A percentile compares a stretch with the other conserved stretches of the same genome.
These are phyloP conservation scores for Argyrosomus japonicus DNA, from an alignment of 2,113 vertebrate genomes.

Conservation along the genomic window DNA sequence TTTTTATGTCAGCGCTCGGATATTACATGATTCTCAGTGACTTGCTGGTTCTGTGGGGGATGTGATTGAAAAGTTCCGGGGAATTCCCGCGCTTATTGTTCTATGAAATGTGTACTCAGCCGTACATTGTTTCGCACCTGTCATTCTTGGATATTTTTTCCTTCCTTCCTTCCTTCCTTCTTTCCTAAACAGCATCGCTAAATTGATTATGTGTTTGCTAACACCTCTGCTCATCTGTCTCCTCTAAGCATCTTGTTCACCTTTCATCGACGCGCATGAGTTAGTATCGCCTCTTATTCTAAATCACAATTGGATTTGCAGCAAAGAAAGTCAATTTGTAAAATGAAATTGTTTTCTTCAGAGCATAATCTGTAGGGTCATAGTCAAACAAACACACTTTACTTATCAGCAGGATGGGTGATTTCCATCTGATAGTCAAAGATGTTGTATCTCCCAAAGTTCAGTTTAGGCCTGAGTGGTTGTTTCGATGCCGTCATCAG, in stretches of 20 bases:
- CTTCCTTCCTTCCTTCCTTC: not conserved
- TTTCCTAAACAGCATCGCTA: not conserved
- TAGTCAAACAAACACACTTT: not conserved
- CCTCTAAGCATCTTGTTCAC: slow-evolving; percentile 13
- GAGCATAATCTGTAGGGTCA: not conserved
- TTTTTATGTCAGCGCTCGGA: slow-evolving; percentile 21
- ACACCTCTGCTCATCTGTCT: slow-evolving; percentile 24
- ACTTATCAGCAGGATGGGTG: not conserved
- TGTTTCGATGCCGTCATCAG: not conserved
- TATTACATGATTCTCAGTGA: slow-evolving; percentile 6
- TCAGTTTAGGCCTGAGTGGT: not conserved
- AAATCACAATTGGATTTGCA: not conserved
- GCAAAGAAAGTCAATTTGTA: not conserved
- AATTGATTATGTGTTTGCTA: slow-evolving; percentile 34
- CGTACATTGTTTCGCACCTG: not conserved
- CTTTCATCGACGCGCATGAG: slow-evolving; percentile 15
- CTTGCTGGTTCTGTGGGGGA: not conserved
- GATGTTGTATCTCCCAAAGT: not conserved
- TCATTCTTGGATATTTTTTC: not conserved
- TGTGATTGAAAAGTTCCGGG: slow-evolving; percentile 13
- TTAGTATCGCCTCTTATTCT: slow-evolving; percentile 8
- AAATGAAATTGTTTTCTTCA: not conserved
- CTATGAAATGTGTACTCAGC: slow-evolving; percentile 3
- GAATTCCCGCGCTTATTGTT: slow-evolving; percentile 34
- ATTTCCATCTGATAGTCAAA: not conserved